Evolutionary conservation across 2,888 invertebrate species (phyloP).

Genomic region (Xestobium rufovillosum): DNA sequence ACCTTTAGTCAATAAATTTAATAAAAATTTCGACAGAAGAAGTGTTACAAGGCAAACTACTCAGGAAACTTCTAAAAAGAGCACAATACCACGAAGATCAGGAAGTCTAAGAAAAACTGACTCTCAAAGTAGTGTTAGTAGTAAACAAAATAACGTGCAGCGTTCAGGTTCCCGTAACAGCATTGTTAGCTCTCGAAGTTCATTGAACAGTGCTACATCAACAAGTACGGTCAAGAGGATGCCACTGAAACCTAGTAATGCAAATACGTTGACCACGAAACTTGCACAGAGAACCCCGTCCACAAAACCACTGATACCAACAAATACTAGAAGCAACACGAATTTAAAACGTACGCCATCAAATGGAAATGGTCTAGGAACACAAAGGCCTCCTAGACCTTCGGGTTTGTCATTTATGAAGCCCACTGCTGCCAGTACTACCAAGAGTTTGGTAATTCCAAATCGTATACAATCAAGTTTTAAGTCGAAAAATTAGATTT

Average conservation of each 20-base stretch:
- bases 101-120: constrained; percentile 40
- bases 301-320: constrained; percentile 43
- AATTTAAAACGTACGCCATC: constrained; percentile 39
- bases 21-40: constrained; percentile 27
- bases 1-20: no score
- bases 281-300: constrained; percentile 26
- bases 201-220: constrained; percentile 72
- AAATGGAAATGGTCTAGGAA: constrained; percentile 22
- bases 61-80: constrained; percentile 30
- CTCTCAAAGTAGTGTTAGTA: constrained; percentile 29
- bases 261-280: constrained; percentile 17
- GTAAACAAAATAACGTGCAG: constrained; percentile 54
- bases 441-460: constrained; percentile 49
- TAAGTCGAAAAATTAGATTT: constrained; percentile 2
- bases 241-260: constrained; percentile 40
- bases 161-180: constrained; percentile 73
- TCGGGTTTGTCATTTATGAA: constrained; percentile 63
- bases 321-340: constrained; percentile 46
- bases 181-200: constrained; percentile 73
- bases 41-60: constrained; percentile 30
- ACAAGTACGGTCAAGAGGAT: constrained; percentile 70
- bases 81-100: constrained; percentile 40
- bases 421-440: constrained; percentile 77
- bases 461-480: constrained; percentile 25
- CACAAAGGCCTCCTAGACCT: constrained; percentile 38